A percentile compares a stretch with the other conserved stretches of the same genome.
These are phyloP conservation scores for Zaprionus lachaisei DNA, from an alignment of 1,140 invertebrate species.

Conservation along the genomic window DNA sequence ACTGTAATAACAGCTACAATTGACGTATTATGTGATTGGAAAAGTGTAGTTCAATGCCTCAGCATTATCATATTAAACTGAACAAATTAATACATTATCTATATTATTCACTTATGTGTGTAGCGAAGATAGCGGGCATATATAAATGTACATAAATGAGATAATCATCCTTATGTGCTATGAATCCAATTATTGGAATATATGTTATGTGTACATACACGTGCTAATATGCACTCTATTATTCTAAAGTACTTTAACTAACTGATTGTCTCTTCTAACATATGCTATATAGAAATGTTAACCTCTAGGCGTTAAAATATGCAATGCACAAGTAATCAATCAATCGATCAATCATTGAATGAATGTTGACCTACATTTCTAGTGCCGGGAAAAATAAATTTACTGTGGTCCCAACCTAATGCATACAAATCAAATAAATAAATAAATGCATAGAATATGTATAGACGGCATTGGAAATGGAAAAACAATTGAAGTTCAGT, in stretches of 20 bases:
- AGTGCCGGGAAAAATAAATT: slow-evolving; percentile 46
- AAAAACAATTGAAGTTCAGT: slow-evolving; percentile 28
- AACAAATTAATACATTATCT: slow-evolving; percentile 13
- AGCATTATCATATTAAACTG: slow-evolving; percentile 9
- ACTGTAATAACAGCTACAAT: slow-evolving; percentile 3
- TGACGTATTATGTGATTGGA: slow-evolving; percentile 8
- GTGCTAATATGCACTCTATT: neutral
- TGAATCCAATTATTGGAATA: neutral
- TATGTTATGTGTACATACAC: neutral
- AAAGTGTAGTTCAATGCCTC: slow-evolving; percentile 1
- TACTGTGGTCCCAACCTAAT: slow-evolving; percentile 24
- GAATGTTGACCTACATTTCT: slow-evolving; percentile 63
- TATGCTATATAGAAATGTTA: no score
- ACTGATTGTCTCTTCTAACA: no score
- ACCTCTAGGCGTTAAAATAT: slow-evolving; percentile 34
- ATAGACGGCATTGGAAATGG: slow-evolving; percentile 20
- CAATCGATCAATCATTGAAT: slow-evolving; percentile 45
- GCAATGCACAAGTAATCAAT: slow-evolving; percentile 16
- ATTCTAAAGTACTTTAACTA: neutral
- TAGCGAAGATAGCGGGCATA: slow-evolving; percentile 4
- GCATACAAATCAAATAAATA: slow-evolving; percentile 40
- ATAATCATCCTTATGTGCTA: slow-evolving; percentile 3
- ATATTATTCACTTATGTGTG: neutral
- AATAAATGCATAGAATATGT: slow-evolving; percentile 47
- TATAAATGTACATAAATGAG: neutral